Evolutionary conservation across 2,888 invertebrate genomes (phyloP).

Genomic region (Neoascia interrupta): DNA sequence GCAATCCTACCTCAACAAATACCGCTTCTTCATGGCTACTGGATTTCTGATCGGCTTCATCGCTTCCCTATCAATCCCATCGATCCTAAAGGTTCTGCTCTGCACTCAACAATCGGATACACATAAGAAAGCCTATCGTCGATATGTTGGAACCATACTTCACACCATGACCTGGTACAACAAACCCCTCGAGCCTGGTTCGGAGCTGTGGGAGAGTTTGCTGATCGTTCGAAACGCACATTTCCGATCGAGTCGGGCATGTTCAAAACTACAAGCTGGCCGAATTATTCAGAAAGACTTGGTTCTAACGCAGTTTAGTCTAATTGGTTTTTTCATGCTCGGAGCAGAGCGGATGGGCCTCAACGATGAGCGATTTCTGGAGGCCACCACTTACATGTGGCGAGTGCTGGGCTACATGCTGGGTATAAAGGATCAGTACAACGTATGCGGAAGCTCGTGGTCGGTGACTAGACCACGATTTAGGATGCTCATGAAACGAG

Average conservation of each 20-base stretch:
- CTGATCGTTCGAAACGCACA: constrained; percentile 85
- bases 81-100: constrained; percentile 85
- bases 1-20: too few relatives aligned
- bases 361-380: constrained; percentile 83
- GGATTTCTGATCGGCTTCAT: constrained; percentile 89
- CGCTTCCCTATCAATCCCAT: constrained; percentile 87
- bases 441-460: constrained; percentile 84
- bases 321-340: constrained; percentile 87
- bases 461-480: constrained; percentile 82
- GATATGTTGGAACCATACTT: constrained; percentile 89
- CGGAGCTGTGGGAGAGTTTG: constrained; percentile 85
- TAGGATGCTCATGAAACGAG: constrained; percentile 81
- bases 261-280: constrained; percentile 80
- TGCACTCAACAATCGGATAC: constrained; percentile 86
- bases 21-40: too few relatives aligned
- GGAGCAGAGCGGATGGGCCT: constrained; percentile 85
- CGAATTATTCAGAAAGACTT: constrained; percentile 90
- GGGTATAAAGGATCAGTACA: constrained; percentile 90
- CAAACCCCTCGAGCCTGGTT: constrained; percentile 74
- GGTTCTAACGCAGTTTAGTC: constrained; percentile 92
- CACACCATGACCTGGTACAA: constrained; percentile 89
- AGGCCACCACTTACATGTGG: constrained; percentile 91
- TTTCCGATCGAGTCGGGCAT: constrained; percentile 82
- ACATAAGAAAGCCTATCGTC: constrained; percentile 84
- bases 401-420: constrained; percentile 88